These are phyloP conservation scores for Hydrochoerus hydrochaeris DNA, from an alignment of 2,113 vertebrate species.

Conservation along the genomic window DNA sequence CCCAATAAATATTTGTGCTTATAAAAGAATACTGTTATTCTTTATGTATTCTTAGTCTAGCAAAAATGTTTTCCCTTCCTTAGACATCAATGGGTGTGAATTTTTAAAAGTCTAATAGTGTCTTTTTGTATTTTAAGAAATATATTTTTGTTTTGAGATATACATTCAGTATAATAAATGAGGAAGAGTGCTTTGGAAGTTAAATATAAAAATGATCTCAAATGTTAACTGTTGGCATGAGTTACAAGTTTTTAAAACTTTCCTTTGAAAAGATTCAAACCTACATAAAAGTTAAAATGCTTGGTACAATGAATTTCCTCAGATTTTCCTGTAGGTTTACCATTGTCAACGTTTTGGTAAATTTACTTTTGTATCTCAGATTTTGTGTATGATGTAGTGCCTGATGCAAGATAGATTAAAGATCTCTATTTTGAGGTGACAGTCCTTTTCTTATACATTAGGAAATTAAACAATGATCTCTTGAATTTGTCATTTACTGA, in stretches of 20 bases:
- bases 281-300: not conserved
- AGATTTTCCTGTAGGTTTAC: slow-evolving; percentile 8
- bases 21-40: not conserved
- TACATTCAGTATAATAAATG: not conserved
- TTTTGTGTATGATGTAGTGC: not conserved
- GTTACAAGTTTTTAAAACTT: not conserved
- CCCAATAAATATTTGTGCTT: slow-evolving; percentile 13
- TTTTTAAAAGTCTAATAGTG: not conserved
- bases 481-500: not conserved
- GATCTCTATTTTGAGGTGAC: not conserved
- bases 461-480: not conserved
- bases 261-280: slow-evolving; percentile 5
- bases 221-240: not conserved
- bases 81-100: not conserved
- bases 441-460: not conserved
- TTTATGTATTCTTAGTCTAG: slow-evolving; percentile 6
- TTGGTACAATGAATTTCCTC: not conserved
- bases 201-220: slow-evolving; percentile 1
- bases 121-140: not conserved
- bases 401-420: not conserved
- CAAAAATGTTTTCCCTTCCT: slow-evolving; percentile 2
- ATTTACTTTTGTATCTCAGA: slow-evolving; percentile 1
- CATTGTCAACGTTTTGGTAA: not conserved
- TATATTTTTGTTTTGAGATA: not conserved
- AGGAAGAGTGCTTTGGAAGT: not conserved